Conservation (phyloP, 1,140 invertebrate genomes). For the Drosophila erecta region DNA sequence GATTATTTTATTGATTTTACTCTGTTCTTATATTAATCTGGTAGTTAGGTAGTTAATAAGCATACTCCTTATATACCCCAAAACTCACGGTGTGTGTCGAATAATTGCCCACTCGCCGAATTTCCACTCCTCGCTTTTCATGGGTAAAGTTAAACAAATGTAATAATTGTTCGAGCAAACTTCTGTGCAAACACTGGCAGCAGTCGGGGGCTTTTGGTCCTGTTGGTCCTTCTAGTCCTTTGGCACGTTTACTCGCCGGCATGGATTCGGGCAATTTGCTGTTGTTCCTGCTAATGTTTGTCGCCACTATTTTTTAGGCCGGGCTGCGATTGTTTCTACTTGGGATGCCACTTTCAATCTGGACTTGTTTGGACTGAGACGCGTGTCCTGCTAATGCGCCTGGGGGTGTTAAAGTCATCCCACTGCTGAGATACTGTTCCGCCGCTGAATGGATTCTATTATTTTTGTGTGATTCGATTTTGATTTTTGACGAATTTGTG, state of each 20-base stretch:
- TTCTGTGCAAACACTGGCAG: constrained; percentile 71
- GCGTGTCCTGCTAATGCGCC: constrained; percentile 73
- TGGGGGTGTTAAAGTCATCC: constrained; percentile 75
- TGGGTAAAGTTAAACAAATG: constrained; percentile 76
- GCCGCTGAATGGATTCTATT: constrained; percentile 26
- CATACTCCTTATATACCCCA: background rate
- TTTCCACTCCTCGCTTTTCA: constrained; percentile 4
- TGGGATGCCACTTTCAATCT: constrained; percentile 14
- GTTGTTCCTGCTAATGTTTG: constrained; percentile 58
- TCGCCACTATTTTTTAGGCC: constrained; percentile 65
- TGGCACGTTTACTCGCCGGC: constrained; percentile 38
- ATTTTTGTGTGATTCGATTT: constrained; percentile 75
- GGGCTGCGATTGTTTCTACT: constrained; percentile 71
- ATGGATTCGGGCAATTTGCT: constrained; percentile 77
- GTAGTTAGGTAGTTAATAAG: no score
- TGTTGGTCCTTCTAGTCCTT: constrained; percentile 38
- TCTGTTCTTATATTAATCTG: no score
- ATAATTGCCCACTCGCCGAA: constrained; percentile 50
- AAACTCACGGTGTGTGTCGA: background rate
- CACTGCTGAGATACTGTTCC: constrained; percentile 13
- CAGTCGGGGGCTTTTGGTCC: constrained; percentile 36
- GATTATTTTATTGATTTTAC: no score
- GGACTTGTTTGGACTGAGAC: constrained; percentile 49
- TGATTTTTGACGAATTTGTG: constrained; percentile 77
- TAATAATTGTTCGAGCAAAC: constrained; percentile 80